These are phyloP conservation scores for Neodiprion pinetum DNA, from an alignment of 1,140 invertebrate genomes.

Conservation along the genomic window DNA sequence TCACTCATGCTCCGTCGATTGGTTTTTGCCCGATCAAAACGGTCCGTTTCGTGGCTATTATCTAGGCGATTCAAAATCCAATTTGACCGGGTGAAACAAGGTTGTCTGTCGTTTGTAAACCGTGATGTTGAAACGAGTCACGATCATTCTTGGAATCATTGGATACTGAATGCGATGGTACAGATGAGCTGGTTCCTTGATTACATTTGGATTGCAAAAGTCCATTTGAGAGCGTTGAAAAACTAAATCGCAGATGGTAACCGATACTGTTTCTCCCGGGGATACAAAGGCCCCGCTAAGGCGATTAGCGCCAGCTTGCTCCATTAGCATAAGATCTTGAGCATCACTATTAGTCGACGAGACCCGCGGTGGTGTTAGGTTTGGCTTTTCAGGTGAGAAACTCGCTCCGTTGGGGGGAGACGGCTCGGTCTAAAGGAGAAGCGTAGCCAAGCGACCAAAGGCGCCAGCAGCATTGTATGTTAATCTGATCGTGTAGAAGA, in stretches of 20 bases:
- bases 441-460: neutral
- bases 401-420: neutral
- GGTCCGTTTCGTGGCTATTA: too few species aligned
- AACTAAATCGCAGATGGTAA: conserved; percentile 15
- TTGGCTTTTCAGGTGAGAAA: neutral
- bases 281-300: neutral
- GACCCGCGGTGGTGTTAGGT: conserved; percentile 5
- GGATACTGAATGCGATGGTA: too few species aligned
- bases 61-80: too few species aligned
- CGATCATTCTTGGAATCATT: too few species aligned
- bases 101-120: too few species aligned
- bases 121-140: too few species aligned
- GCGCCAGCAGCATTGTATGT: conserved; percentile 26
- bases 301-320: conserved; percentile 8
- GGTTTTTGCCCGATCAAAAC: too few species aligned
- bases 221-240: neutral
- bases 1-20: too few species aligned
- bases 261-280: neutral
- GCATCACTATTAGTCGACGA: conserved; percentile 24
- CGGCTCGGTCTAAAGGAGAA: neutral
- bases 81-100: too few species aligned
- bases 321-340: conserved; percentile 26
- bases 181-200: too few species aligned
- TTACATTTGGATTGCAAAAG: neutral
- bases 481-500: conserved; percentile 17